Percentiles rank a stretch among this genome's conserved stretches.
phyloP scores from a whole-genome alignment of 2,888 invertebrate species.

The Pseudococcus longispinus region DNA sequence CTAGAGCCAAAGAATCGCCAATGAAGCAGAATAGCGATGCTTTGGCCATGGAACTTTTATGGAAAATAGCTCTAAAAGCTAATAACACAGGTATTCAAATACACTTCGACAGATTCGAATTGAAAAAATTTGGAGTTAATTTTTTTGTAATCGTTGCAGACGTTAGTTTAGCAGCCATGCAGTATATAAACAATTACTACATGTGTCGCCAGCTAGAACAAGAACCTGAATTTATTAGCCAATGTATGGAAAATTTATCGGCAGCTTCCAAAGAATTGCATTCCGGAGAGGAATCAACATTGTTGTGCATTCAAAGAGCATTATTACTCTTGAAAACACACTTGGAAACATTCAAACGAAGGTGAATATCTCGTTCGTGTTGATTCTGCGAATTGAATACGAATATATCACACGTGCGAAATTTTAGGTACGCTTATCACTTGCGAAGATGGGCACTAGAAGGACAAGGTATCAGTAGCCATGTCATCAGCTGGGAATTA shows the following conservation, averaged over 20 bases:
- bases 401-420: background rate
- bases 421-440: conserved; percentile 80
- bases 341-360: conserved; percentile 86
- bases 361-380: conserved; percentile 64
- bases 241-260: conserved; percentile 90
- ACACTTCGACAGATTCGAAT: background rate
- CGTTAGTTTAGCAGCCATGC: conserved; percentile 93
- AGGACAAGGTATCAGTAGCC: conserved; percentile 79
- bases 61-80: conserved; percentile 91
- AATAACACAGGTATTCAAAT: conserved; percentile 74
- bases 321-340: conserved; percentile 87
- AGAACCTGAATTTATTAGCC: conserved; percentile 90
- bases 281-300: conserved; percentile 76
- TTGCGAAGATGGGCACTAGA: conserved; percentile 87
- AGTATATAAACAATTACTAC: conserved; percentile 92
- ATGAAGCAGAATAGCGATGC: conserved; percentile 56
- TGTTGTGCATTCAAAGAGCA: conserved; percentile 90
- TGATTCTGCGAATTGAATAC: background rate
- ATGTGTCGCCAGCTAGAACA: conserved; percentile 90
- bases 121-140: background rate
- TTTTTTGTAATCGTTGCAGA: conserved; percentile 65
- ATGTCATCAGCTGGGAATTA: conserved; percentile 69
- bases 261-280: conserved; percentile 79
- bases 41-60: conserved; percentile 87
- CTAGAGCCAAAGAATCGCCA: conserved; percentile 66